Conservation (phyloP, 2,797 vertebrate species). For the Oreonectes daqikongensis region DNA sequence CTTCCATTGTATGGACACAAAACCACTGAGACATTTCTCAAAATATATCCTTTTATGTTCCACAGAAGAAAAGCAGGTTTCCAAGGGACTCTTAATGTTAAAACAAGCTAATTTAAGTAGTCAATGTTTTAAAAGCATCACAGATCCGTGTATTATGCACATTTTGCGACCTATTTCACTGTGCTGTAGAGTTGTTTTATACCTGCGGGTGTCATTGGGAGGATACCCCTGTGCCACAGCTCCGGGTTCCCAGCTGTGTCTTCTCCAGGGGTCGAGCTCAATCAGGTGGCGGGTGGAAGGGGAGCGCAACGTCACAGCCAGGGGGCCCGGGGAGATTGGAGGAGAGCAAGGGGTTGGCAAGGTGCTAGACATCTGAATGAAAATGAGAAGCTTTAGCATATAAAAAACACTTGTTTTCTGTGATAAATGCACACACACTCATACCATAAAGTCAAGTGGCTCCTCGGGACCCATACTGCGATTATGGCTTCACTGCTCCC, state of each 20-base stretch:
- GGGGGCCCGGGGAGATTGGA: conserved; percentile 24
- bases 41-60: too few relatives aligned
- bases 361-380: conserved; percentile 52
- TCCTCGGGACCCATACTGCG: conserved; percentile 59
- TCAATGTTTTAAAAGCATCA: too few relatives aligned
- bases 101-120: too few relatives aligned
- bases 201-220: conserved; percentile 67
- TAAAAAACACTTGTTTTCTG: background rate
- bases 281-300: conserved; percentile 50
- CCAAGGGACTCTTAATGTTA: too few relatives aligned
- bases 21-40: too few relatives aligned
- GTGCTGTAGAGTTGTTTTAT: conserved; percentile 1
- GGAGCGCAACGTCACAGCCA: conserved; percentile 53
- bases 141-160: too few relatives aligned
- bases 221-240: conserved; percentile 61
- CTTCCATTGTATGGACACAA: too few relatives aligned
- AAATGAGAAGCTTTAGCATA: background rate
- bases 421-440: conserved; percentile 7
- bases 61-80: too few relatives aligned
- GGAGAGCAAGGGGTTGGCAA: conserved; percentile 37
- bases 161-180: too few relatives aligned
- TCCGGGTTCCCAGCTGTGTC: conserved; percentile 83
- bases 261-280: conserved; percentile 70
- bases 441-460: conserved; percentile 51
- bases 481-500: conserved; percentile 21